Base-by-base conservation (phyloP, 2,888 invertebrate species). In the Pardosa pseudoannulata region DNA sequence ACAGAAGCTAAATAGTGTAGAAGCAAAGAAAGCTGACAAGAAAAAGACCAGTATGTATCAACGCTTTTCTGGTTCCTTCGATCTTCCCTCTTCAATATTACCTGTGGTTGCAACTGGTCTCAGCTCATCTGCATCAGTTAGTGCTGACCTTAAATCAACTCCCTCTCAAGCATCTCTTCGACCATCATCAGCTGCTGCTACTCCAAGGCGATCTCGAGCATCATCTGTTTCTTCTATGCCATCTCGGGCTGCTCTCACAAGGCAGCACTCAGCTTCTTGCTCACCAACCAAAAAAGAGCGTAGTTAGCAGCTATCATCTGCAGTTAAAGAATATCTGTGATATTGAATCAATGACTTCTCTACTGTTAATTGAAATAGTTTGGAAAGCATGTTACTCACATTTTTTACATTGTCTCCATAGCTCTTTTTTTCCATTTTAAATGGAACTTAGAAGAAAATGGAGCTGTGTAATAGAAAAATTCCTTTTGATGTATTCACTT, bases 1-100 rank as follows among this genome's bases (percentile, higher is more conserved):
- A 91, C 98, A 99, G 92, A 98, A 98, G 91, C 93, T 99, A 11
- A 88, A 88, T 56, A 76, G 80, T 13, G 85, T 85, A 71, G 79
- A 86, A 23, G 31, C 78, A 5, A 83, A 83, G 28, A 86, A 67
- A n/a, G 32, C 70, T 11, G 75, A 72, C 11, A 83, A 79, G 50
- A 83, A 88, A 32, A 87, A 83, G 31, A 78, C 79, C 13, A 81
- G 87, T 27, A 87, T 85, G 85, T 89, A 88, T 50, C 87, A 89
- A 31, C 72, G 89, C 16, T 89, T 89, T 65, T 89, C 89, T n/a
- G 88, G 89, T 9, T 89, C 89, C 13, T 89, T 89, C 75, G 89
- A 89, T 73, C 80, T 89, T 9, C 88, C 88, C 1, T 32, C 87
- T 5, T 86, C 88, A 11, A 65, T 89, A 29, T 39, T 88, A 11